Base-by-base conservation (phyloP, 1,140 invertebrate species). In the Plodia interpunctella region DNA sequence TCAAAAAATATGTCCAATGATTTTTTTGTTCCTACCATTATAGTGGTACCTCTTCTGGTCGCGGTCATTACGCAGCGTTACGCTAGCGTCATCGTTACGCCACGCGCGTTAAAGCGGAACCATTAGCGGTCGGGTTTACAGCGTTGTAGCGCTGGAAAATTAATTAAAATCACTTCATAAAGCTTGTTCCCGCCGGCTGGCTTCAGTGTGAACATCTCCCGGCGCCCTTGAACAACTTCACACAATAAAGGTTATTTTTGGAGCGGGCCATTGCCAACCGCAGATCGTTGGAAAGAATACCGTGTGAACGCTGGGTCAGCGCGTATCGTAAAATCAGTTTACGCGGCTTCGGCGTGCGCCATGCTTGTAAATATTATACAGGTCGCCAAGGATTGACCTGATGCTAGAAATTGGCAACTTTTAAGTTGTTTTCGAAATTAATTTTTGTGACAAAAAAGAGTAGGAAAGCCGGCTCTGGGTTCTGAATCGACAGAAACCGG, bases 161-260 rank as follows among this genome's bases (percentile, higher is more conserved):
- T 82, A 78, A 79, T 84, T 78, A 76, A 76, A 78, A 79, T 82
- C 70, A 74, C 65, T 83, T 79, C 69, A 78, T 76, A 78, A 79
- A 78, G 72, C 66, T 70, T 57, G 60, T 62, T 50, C 64, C 60
- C 44, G 63, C 32, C 57, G 64, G 62, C 57, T 61, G 66, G 69
- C 61, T 75, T 72, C 76, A 78, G 57, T 71, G 80, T 25, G 21
- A 25, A 25, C 21, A 74, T 69, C 79, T 71, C 78, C 66, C 60
- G 52, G 51, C 76, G 82, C 76, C 83, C 83, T 86, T 83, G 80
- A 75, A 73, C 68, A 79, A 80, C 67, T n/a, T n/a, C n/a, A 76
- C 74, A 84, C 83, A 84, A 80, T 83, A 85, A 84, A 87, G 80
- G 80, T 64, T 87, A 87, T 87, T 87, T 87, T 83, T 82, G 76